Percentiles rank a stretch among this genome's conserved stretches.
Evolutionary conservation across 2,113 vertebrate genomes (phyloP).

Genomic region (Saguinus midas): DNA sequence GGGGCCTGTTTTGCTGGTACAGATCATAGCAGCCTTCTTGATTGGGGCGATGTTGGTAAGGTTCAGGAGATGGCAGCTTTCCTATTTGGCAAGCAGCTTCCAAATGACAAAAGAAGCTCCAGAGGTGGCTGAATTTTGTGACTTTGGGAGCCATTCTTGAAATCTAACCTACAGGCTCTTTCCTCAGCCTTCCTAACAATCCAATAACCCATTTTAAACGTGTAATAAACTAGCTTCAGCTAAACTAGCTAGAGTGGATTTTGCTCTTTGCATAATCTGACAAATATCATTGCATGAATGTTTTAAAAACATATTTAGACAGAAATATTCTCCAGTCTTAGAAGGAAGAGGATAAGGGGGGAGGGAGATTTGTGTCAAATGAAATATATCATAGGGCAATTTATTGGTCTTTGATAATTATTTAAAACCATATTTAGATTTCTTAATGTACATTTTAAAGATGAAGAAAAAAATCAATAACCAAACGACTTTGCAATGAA

Average conservation of each 20-base stretch:
- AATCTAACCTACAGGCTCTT: background rate
- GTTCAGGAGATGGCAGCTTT: background rate
- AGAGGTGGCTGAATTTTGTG: background rate
- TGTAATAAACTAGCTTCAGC: background rate
- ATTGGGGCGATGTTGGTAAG: background rate
- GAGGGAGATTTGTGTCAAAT: background rate
- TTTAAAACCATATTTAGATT: background rate
- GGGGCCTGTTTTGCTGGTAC: background rate
- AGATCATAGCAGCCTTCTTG: background rate
- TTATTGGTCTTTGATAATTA: slow-evolving; percentile 34
- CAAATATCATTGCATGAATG: background rate
- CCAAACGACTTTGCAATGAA: background rate
- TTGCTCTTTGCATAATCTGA: background rate
- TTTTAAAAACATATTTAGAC: slow-evolving; percentile 28
- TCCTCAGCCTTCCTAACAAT: background rate
- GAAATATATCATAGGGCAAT: background rate
- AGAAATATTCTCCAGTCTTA: slow-evolving; percentile 27
- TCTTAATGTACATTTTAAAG: slow-evolving; percentile 26
- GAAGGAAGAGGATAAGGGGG: background rate
- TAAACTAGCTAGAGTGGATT: background rate
- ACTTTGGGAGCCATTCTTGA: background rate
- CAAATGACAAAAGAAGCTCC: background rate
- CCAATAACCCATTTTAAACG: background rate
- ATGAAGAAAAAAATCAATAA: background rate
- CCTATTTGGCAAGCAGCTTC: background rate